A percentile compares a stretch with the other conserved stretches of the same genome.
These are phyloP conservation scores for Microtus montanus DNA, from an alignment of 2,113 vertebrate genomes.

Conservation along the genomic window DNA sequence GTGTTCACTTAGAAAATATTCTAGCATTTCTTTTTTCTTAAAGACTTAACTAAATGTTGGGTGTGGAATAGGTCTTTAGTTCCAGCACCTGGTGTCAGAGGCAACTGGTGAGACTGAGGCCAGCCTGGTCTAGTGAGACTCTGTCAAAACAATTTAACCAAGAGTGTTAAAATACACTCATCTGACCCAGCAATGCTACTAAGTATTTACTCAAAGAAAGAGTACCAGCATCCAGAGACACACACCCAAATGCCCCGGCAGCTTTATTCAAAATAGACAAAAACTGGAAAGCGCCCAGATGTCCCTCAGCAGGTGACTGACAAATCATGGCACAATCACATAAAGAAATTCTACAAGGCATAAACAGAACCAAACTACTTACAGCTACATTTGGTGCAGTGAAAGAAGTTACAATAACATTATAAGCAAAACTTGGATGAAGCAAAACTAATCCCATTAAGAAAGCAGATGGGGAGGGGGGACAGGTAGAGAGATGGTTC, in stretches of 20 bases:
- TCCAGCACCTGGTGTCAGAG: neutral
- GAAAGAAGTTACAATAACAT: neutral
- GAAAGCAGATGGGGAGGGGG: neutral
- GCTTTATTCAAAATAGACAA: neutral
- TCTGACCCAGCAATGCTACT: neutral
- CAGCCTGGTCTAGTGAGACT: neutral
- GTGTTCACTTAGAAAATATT: neutral
- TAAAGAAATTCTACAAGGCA: neutral
- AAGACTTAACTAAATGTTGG: neutral
- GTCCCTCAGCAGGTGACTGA: neutral
- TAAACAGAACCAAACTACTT: neutral
- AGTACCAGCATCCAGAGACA: neutral
- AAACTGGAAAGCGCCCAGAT: neutral
- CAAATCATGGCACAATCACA: rapidly evolving
- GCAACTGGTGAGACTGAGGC: neutral
- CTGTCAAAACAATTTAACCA: neutral
- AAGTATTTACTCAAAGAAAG: neutral
- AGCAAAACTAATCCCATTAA: neutral
- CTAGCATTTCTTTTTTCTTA: neutral
- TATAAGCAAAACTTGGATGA: neutral
- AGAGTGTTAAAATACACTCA: neutral
- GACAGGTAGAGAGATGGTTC: neutral
- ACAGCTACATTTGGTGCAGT: neutral
- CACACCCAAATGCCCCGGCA: neutral
- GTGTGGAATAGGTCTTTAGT: neutral